phyloP scores from a whole-genome alignment of 1,140 invertebrate species.

The Lordiphosa mommai region DNA sequence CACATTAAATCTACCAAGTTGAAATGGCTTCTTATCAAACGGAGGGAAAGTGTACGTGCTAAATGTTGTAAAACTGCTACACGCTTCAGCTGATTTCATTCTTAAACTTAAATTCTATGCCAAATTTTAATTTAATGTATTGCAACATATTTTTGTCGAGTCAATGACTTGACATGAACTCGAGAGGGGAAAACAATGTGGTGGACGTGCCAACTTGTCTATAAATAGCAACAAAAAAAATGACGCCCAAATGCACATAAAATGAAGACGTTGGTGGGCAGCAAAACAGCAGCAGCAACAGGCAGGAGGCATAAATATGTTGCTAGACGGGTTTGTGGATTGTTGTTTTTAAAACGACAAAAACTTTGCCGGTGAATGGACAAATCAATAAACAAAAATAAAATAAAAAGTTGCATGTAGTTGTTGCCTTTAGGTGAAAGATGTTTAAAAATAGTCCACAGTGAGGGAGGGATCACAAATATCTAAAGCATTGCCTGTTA shows the following conservation, averaged over 20 bases:
- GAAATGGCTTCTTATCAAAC: not conserved
- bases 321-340: constrained; percentile 22
- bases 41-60: not conserved
- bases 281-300: not conserved
- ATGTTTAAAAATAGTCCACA: not conserved
- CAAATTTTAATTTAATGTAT: not conserved
- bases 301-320: constrained; percentile 13
- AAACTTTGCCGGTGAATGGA: constrained; percentile 43
- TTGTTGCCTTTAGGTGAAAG: not conserved
- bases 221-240: constrained; percentile 44
- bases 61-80: not conserved
- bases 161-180: constrained; percentile 72
- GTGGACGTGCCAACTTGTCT: constrained; percentile 29
- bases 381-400: constrained; percentile 1
- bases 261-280: constrained; percentile 1
- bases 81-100: not conserved
- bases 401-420: not conserved
- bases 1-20: not conserved
- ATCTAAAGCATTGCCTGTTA: too few species aligned
- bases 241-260: not conserved
- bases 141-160: constrained; percentile 27
- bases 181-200: constrained; percentile 42
- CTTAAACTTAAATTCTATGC: not conserved
- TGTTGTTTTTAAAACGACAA: constrained; percentile 22
- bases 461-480: not conserved